Evolutionary conservation across 2,113 vertebrate genomes (phyloP), one percentile per base, ranked within the genome.

Genomic region (Paratilapia polleni): DNA sequence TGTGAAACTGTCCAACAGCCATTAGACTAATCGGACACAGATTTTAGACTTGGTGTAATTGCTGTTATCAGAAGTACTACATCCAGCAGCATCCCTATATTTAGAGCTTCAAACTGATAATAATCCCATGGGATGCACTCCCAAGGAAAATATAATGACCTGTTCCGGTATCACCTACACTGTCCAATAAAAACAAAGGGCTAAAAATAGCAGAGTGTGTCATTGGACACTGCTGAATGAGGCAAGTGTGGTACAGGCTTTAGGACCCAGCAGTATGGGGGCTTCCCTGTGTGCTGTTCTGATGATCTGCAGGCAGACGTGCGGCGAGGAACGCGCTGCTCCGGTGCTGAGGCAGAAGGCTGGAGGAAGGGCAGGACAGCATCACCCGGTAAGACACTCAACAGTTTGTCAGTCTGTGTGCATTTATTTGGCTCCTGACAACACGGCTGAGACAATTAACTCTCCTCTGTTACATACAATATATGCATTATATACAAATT

Each of bases 381-480:
- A 89, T 87, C 82, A 38, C 8, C 73, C 24, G 90, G 90, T 84
- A 82, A 88, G 90, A 76, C 12, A 3, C 81, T 14, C 83, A 77
- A 73, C 81, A 82, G 77, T 74, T 87, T 70, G 14, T 15, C 38
- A 19, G 13, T 52, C 10, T 52, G n/a, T 20, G 47, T 0, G 12
- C 41, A 10, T 31, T 43, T 38, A 73, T 70, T 49, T 70, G 26
- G 17, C 24, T 13, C 2, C 66, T 49, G 66, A 28, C 28, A 7
- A 49, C 41, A 41, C n/a, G 15, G 62, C 22, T 49, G 41, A 17
- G 7, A 49, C 22, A 15, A 11, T 4, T 52, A 52, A 49, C 10
- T 20, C 24, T 52, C 24, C 24, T 34, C 66, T 5, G 17, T 28
- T 31, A 20, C 47, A 31, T 31, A 52, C 66, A 73, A 1, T 68